Evolutionary conservation across 2,888 invertebrate species (phyloP), one percentile per base, ranked within the genome.

Genomic region (Atrina japonica): DNA sequence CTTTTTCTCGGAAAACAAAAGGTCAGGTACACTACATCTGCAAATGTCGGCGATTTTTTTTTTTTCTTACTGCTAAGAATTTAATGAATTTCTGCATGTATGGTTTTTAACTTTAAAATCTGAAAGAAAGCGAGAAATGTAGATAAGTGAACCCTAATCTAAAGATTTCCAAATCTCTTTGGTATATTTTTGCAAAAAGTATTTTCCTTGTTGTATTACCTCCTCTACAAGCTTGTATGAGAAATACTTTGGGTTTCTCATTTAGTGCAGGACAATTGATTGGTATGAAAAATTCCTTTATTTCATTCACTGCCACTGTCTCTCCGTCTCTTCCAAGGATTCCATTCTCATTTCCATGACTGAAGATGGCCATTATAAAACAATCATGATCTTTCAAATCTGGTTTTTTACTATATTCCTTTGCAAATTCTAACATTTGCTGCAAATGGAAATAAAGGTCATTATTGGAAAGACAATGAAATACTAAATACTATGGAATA

Each of bases 151-250:
- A n/a, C n/a, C n/a, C n/a, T n/a, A n/a, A n/a, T n/a, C n/a, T n/a
- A n/a, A n/a, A n/a, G n/a, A n/a, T n/a, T n/a, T n/a, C n/a, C n/a
- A n/a, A n/a, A n/a, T n/a, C n/a, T n/a, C n/a, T n/a, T n/a, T n/a
- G n/a, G n/a, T n/a, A n/a, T n/a, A n/a, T n/a, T n/a, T n/a, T n/a
- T n/a, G n/a, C n/a, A n/a, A n/a, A n/a, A n/a, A n/a, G n/a, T n/a
- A n/a, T n/a, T n/a, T n/a, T n/a, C n/a, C n/a, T n/a, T n/a, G n/a
- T n/a, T n/a, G n/a, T n/a, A 55, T 63, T 35, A 69, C 68, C 41
- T 9, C 78, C 81, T 23, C 81, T 69, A 52, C 81, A 82, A 9
- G 81, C 78, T 58, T 82, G 81, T 23, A 82, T 77, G 47, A 82
- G 69, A 45, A 82, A 77, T 35, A 82, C 18, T 56, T 78, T 82